These are phyloP conservation scores for Crotalus tigris DNA, from an alignment of 2,113 vertebrate species.

Conservation along the genomic window DNA sequence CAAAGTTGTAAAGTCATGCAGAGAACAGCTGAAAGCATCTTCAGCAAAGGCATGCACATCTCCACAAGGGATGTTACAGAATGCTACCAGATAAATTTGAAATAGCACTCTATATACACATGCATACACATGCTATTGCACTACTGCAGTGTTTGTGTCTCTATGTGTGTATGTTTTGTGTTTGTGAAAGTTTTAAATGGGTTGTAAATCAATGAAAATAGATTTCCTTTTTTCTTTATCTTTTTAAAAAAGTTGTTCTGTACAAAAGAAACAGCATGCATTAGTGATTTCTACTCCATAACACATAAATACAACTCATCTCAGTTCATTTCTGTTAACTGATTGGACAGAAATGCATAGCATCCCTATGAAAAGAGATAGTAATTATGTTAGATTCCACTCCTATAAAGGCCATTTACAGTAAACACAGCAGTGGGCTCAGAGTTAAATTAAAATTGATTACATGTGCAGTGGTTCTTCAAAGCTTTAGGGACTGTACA, in stretches of 20 bases:
- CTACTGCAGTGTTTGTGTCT: not conserved
- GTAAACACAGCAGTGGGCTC: constrained; percentile 48
- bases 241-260: not conserved
- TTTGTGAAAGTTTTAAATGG: not conserved
- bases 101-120: not conserved
- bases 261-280: constrained; percentile 10
- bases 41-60: not conserved
- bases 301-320: constrained; percentile 14
- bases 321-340: constrained; percentile 42
- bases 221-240: not conserved
- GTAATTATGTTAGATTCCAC: constrained; percentile 49
- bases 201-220: not conserved
- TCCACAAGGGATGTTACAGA: not conserved
- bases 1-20: not conserved
- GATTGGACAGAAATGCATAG: constrained; percentile 10
- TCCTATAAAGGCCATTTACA: constrained; percentile 44
- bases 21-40: not conserved
- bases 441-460: constrained; percentile 59
- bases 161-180: not conserved
- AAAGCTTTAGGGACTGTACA: constrained; percentile 48
- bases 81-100: not conserved
- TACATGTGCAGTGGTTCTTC: constrained; percentile 42
- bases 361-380: constrained; percentile 31
- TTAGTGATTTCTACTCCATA: constrained; percentile 18
- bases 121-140: not conserved